Conservation (phyloP, 2,888 invertebrate species). For the Latrodectus elegans region DNA sequence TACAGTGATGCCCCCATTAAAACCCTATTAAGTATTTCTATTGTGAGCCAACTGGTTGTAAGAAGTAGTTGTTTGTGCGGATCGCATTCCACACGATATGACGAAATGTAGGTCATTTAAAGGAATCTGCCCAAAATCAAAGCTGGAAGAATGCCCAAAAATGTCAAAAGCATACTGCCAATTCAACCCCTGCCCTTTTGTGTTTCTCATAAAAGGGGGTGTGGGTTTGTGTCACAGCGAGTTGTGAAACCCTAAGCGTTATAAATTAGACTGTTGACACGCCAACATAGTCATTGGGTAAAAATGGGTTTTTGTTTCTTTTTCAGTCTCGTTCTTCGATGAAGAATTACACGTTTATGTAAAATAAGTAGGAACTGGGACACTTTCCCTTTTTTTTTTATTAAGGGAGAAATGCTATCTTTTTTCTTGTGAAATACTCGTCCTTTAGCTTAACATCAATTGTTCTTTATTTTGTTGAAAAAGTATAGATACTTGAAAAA, state of each 20-base stretch:
- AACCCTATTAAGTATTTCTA: slow-evolving; percentile 7
- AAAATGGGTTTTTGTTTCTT: slow-evolving; percentile 24
- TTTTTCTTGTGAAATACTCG: no score
- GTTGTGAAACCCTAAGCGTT: slow-evolving; percentile 34
- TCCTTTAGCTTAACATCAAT: no score
- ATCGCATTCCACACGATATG: slow-evolving; percentile 1
- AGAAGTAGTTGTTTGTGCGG: slow-evolving; percentile 24
- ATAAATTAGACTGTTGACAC: slow-evolving; percentile 30
- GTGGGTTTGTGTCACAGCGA: slow-evolving; percentile 25
- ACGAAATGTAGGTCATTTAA: slow-evolving; percentile 42
- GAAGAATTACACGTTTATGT: slow-evolving; percentile 3
- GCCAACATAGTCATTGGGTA: neutral
- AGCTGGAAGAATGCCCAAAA: slow-evolving; percentile 56
- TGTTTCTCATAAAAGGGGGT: slow-evolving; percentile 40
- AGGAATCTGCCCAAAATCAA: slow-evolving; percentile 25
- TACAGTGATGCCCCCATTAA: slow-evolving; percentile 3
- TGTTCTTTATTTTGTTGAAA: no score
- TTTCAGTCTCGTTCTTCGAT: neutral
- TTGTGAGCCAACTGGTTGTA: slow-evolving; percentile 1
- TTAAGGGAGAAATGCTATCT: no score
- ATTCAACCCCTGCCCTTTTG: slow-evolving; percentile 50
- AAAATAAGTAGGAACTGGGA: slow-evolving; percentile 4
- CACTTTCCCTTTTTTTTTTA: neutral
- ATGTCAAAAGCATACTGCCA: slow-evolving; percentile 47
- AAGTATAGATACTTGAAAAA: no score